Base-by-base conservation (phyloP, 2,113 vertebrate species). In the Formicarius rufipectus region DNA sequence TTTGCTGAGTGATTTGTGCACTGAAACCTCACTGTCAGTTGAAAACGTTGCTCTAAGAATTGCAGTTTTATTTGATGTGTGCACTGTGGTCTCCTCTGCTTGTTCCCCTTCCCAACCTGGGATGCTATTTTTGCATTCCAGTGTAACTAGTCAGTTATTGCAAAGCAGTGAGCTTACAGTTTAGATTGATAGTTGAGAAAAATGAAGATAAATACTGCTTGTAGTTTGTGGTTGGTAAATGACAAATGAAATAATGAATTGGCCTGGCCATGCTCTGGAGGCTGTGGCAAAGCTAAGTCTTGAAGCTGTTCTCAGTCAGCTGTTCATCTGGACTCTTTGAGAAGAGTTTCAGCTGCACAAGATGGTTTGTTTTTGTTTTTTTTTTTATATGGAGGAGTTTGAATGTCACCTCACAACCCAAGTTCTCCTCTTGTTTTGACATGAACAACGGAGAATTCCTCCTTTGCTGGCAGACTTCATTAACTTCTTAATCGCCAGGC, bases 401-500 rank as follows among this genome's bases (percentile, higher is more conserved):
- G 42, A 87, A 58, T 80, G 23, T 85, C 71, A 85, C 53, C 56
- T 91, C 67, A 42, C 25, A 80, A 77, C 73, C 75, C 72, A 33
- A 73, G 44, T 71, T 91, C 27, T 87, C 7, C 9, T 80, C 56
- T 91, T 82, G 35, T 87, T 95, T 93, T 74, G 82, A 84, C 30
- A 8, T 10, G 45, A 84, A 33, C 31, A 81, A 62, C 56, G 2
- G 5, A 84, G 72, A 67, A 81, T 92, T 74, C 73, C 81, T 87
- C 55, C 76, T 72, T 64, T 90, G 21, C 79, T 88, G 67, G 77
- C 76, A 92, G 92, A 84, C 64, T 93, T 90, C 73, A 49, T 88
- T 86, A 90, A 78, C 39, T 93, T 95, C 93, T 90, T 63, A 90
- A 93, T 91, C 68, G 80, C 71, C 47, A 77, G 75, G 67, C 82